Evolutionary conservation across 1,140 invertebrate genomes (phyloP).

Genomic region (Heliconius melpomene): DNA sequence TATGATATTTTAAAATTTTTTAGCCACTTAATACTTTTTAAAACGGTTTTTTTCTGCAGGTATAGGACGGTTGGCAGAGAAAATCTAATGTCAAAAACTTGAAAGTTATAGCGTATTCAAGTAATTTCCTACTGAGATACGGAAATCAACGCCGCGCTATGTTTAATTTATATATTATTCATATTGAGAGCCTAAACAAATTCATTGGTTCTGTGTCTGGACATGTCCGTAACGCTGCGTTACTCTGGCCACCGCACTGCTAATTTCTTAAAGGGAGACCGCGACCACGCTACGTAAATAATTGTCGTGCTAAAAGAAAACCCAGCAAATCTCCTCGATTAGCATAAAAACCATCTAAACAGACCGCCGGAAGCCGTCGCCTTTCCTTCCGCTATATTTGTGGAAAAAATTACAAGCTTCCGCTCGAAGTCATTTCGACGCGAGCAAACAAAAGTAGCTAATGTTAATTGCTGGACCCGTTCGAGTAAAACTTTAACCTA

Average conservation of each 20-base stretch:
- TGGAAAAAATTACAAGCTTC: constrained; percentile 76
- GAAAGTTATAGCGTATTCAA: too few species aligned
- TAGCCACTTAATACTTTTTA: too few species aligned
- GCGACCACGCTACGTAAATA: constrained; percentile 62
- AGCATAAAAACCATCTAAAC: constrained; percentile 79
- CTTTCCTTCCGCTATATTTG: constrained; percentile 77
- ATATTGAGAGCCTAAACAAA: too few species aligned
- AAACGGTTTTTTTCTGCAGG: too few species aligned
- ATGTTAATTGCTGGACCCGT: constrained; percentile 62
- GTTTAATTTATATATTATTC: too few species aligned
- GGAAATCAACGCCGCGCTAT: too few species aligned
- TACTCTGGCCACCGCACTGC: constrained; percentile 31
- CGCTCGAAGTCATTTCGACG: constrained; percentile 67
- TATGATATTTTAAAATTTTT: too few species aligned
- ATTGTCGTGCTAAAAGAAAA: constrained; percentile 72
- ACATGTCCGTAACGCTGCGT: neutral
- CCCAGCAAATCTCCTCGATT: constrained; percentile 73
- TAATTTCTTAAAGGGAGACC: constrained; percentile 64
- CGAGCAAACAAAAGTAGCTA: constrained; percentile 57
- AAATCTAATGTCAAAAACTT: too few species aligned
- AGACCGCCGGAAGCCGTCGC: constrained; percentile 62
- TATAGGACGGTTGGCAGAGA: too few species aligned
- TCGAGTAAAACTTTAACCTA: constrained; percentile 56
- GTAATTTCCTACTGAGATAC: too few species aligned
- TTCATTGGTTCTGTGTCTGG: neutral